These are phyloP conservation scores for Piliocolobus tephrosceles DNA, from an alignment of 2,113 vertebrate genomes.

Conservation along the genomic window DNA sequence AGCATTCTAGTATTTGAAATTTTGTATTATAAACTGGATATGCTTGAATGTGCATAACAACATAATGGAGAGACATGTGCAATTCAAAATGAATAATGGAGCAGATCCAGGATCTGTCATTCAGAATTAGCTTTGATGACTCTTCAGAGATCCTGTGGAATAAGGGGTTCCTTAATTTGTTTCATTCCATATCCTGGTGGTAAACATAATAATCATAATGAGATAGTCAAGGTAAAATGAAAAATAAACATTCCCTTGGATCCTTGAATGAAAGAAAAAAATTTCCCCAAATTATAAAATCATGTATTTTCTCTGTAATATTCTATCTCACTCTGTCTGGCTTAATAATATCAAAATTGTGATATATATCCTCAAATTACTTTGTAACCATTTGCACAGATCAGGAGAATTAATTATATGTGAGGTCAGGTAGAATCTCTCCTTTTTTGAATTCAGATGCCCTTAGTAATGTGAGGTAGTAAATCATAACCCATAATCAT, in stretches of 20 bases:
- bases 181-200: neutral
- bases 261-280: neutral
- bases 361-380: neutral
- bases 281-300: neutral
- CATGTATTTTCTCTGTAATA: neutral
- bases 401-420: conserved; percentile 48
- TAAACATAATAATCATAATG: neutral
- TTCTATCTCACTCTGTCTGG: neutral
- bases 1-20: neutral
- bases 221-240: neutral
- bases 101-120: neutral
- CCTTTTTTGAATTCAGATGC: neutral
- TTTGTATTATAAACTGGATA: neutral
- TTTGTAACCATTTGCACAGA: neutral
- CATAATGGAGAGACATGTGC: neutral
- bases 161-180: neutral
- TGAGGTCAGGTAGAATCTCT: neutral
- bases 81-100: neutral
- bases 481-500: neutral
- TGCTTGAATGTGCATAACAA: neutral
- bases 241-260: neutral
- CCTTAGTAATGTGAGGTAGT: conserved; percentile 41
- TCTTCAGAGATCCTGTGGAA: neutral
- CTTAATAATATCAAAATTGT: conserved; percentile 7
- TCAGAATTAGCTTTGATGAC: neutral